phyloP scores from a whole-genome alignment of 2,797 vertebrate species.

The Syngnathus rostellatus region DNA sequence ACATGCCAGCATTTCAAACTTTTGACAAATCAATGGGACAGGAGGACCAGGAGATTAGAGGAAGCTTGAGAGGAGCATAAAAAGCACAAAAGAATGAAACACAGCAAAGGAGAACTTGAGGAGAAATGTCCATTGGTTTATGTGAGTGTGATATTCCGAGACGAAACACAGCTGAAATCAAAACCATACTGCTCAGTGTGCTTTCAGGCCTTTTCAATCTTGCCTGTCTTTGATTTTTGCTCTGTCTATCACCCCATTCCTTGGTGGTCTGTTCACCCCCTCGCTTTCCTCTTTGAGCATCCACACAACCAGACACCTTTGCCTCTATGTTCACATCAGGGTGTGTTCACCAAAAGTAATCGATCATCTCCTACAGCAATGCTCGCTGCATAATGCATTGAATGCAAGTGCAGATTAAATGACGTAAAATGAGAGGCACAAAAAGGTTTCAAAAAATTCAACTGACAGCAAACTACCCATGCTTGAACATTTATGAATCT shows the following conservation, averaged over 20 bases:
- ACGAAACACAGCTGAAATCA: conserved; percentile 47
- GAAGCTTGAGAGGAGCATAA: conserved; percentile 7
- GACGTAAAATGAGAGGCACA: not conserved
- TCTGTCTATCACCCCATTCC: conserved; percentile 11
- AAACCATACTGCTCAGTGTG: conserved; percentile 24
- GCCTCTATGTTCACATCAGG: conserved; percentile 12
- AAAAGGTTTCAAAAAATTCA: not conserved
- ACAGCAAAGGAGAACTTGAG: conserved; percentile 22
- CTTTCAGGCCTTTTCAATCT: conserved; percentile 23
- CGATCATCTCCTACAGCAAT: conserved; percentile 22
- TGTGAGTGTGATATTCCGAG: conserved; percentile 23
- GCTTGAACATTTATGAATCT: not conserved
- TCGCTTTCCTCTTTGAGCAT: conserved; percentile 7
- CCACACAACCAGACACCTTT: conserved; percentile 1
- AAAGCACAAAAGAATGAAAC: conserved; percentile 13
- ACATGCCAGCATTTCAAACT: not conserved
- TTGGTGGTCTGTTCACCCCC: conserved; percentile 27
- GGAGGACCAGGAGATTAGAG: conserved; percentile 7
- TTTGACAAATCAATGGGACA: conserved; percentile 3
- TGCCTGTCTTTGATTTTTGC: conserved; percentile 20
- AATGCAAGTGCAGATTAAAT: not conserved
- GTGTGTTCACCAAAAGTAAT: conserved; percentile 15
- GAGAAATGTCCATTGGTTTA: conserved; percentile 27
- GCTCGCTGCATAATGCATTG: not conserved
- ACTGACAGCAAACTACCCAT: not conserved